phyloP scores from a whole-genome alignment of 2,797 vertebrate genomes.

The Furcifer pardalis region DNA sequence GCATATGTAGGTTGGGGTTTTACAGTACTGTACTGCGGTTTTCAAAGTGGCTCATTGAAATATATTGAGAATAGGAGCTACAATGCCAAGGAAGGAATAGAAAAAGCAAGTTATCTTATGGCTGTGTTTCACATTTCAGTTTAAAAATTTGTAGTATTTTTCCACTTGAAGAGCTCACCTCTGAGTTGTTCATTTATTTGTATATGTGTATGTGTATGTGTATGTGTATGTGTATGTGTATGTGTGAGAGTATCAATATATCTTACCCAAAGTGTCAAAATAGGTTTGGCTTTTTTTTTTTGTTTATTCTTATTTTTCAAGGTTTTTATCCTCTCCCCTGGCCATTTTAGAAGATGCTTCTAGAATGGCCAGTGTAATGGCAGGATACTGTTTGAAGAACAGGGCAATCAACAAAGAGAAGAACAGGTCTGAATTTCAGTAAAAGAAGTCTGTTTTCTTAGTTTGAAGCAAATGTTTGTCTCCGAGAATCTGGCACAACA shows the following conservation, averaged over 20 bases:
- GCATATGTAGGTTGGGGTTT: too few relatives aligned
- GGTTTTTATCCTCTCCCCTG: too few relatives aligned
- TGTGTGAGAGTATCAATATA: too few relatives aligned
- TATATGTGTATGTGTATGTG: too few relatives aligned
- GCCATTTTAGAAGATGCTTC: background rate
- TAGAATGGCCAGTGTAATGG: background rate
- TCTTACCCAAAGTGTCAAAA: background rate
- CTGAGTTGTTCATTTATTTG: background rate
- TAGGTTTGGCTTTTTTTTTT: background rate
- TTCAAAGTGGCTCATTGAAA: fast-evolving
- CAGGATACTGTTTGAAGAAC: background rate
- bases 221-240: too few relatives aligned
- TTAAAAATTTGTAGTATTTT: background rate
- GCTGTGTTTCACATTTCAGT: too few relatives aligned
- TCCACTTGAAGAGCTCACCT: background rate
- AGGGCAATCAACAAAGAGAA: background rate
- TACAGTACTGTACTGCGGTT: too few relatives aligned
- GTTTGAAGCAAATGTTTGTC: background rate
- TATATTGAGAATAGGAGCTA: slow-evolving; percentile 4
- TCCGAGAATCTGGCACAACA: background rate
- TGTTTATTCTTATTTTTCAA: background rate
- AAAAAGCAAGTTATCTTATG: background rate
- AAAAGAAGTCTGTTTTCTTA: background rate
- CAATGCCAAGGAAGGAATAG: fast-evolving
- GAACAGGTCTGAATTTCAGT: background rate